A percentile compares a stretch with the other conserved stretches of the same genome.
Evolutionary conservation across 2,113 vertebrate species (phyloP).

Genomic region (Sceloporus tristichus): DNA sequence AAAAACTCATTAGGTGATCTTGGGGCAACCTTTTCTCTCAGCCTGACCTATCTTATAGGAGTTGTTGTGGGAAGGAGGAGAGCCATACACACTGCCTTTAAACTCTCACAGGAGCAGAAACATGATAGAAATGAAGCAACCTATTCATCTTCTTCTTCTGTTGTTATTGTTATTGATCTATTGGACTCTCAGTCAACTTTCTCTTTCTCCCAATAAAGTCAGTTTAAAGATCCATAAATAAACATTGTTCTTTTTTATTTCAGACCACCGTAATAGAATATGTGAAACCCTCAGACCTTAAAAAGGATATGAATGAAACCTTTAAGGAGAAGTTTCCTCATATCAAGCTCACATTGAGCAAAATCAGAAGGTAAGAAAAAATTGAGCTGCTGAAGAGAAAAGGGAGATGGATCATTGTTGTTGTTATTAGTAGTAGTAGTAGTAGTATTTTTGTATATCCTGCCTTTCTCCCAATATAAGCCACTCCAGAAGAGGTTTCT

Average conservation of each 20-base stretch:
- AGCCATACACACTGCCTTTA: no score
- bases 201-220: not conserved
- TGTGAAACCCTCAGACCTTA: slow-evolving; percentile 96
- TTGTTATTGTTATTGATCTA: no score
- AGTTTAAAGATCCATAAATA: not conserved
- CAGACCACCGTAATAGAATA: slow-evolving; percentile 99
- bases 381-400: not conserved
- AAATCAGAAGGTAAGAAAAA: slow-evolving; percentile 91
- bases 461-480: no score
- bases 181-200: not conserved
- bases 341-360: slow-evolving; percentile 94
- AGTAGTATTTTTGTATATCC: no score
- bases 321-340: slow-evolving; percentile 98
- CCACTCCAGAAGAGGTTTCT: slow-evolving; percentile 23
- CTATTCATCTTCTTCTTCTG: no score
- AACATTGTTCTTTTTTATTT: not conserved
- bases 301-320: slow-evolving; percentile 99
- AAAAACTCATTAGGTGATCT: no score
- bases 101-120: no score
- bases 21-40: no score
- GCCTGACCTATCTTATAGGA: no score
- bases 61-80: no score
- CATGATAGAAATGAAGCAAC: not conserved
- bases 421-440: no score
- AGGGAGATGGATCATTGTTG: not conserved